These are phyloP conservation scores for Heliothis virescens DNA, from an alignment of 1,140 invertebrate species.

Conservation along the genomic window DNA sequence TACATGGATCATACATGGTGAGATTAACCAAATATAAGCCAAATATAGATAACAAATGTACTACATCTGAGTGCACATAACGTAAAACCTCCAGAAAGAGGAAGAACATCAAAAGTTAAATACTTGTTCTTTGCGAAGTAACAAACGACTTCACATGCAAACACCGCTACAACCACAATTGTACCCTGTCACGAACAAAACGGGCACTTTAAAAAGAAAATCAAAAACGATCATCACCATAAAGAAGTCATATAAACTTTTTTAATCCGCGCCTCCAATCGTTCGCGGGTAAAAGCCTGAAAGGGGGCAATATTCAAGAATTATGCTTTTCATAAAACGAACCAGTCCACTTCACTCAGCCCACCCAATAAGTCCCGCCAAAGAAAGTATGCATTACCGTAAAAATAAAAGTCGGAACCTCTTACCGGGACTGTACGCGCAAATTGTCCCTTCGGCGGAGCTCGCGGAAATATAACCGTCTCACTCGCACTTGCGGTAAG, in stretches of 20 bases:
- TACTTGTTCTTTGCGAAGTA: not conserved
- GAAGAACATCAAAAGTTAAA: not conserved
- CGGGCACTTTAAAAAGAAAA: slow-evolving; percentile 24
- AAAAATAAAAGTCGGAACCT: slow-evolving; percentile 70
- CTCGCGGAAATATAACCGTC: slow-evolving; percentile 51
- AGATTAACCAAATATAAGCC: too few species aligned
- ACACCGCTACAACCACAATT: slow-evolving; percentile 1
- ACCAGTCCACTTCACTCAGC: slow-evolving; percentile 54
- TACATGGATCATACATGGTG: too few species aligned
- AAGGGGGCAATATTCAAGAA: slow-evolving; percentile 49
- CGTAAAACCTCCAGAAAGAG: too few species aligned
- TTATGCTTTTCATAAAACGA: slow-evolving; percentile 58
- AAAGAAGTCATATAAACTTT: slow-evolving; percentile 42
- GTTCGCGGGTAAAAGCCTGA: slow-evolving; percentile 49
- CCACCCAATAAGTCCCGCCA: slow-evolving; percentile 58
- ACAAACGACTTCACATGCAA: not conserved
- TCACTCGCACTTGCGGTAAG: slow-evolving; percentile 47
- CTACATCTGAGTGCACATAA: too few species aligned
- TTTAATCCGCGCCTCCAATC: slow-evolving; percentile 32
- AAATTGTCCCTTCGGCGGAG: slow-evolving; percentile 55
- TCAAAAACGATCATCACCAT: slow-evolving; percentile 20
- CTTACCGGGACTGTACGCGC: slow-evolving; percentile 55
- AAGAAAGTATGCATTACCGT: slow-evolving; percentile 63
- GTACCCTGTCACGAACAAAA: slow-evolving; percentile 8
- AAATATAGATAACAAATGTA: too few species aligned